phyloP scores from a whole-genome alignment of 2,888 invertebrate species.

The Proisotoma minuta region DNA sequence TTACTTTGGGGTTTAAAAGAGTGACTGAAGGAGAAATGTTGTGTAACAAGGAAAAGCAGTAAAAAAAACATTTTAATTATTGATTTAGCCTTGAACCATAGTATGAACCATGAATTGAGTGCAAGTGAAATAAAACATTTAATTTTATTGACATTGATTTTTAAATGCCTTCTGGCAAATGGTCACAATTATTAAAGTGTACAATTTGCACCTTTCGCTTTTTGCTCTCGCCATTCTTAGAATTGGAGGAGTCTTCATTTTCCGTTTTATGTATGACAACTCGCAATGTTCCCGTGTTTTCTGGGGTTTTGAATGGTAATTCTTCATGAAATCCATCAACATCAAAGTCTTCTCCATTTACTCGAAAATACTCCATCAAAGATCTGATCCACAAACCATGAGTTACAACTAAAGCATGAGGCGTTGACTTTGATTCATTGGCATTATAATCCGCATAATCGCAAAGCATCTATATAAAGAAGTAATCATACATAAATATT shows the following conservation, averaged over 20 bases:
- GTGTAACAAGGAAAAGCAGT: too few relatives aligned
- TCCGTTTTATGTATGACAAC: conserved; percentile 26
- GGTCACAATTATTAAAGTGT: conserved; percentile 26
- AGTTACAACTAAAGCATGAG: conserved; percentile 40
- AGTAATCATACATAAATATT: neutral
- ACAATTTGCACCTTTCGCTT: conserved; percentile 22
- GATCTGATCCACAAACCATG: conserved; percentile 43
- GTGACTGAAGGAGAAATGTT: too few relatives aligned
- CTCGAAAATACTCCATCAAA: conserved; percentile 35
- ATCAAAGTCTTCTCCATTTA: neutral
- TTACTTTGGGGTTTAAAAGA: too few relatives aligned
- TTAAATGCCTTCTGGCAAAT: conserved; percentile 13
- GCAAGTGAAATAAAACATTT: too few relatives aligned
- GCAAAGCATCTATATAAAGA: conserved; percentile 28
- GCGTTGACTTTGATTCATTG: neutral
- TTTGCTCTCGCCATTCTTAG: neutral
- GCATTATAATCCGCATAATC: conserved; percentile 20
- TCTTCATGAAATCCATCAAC: conserved; percentile 27
- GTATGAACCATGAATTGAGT: too few relatives aligned
- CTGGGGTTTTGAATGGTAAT: conserved; percentile 20
- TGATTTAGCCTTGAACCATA: too few relatives aligned
- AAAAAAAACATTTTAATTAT: too few relatives aligned
- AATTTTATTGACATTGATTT: too few relatives aligned
- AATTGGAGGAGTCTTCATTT: too few relatives aligned
- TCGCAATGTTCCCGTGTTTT: conserved; percentile 32